A percentile compares a stretch with the other conserved stretches of the same genome.
Evolutionary conservation across 1,140 invertebrate genomes (phyloP).

Genomic region (Atta texana): DNA sequence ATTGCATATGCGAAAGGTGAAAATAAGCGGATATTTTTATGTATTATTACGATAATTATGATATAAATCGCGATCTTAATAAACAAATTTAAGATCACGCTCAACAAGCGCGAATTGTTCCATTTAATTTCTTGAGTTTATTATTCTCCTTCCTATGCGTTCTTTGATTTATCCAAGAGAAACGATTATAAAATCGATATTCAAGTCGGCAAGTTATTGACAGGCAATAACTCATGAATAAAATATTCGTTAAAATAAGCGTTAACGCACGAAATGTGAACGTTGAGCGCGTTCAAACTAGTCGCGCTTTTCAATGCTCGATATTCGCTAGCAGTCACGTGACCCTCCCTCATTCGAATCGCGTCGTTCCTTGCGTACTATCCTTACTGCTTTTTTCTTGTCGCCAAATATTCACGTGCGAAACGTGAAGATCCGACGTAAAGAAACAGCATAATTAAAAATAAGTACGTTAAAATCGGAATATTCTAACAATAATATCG

Average conservation of each 20-base stretch:
- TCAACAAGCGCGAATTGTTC: background rate
- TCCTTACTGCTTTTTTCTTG: conserved; percentile 12
- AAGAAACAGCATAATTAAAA: background rate
- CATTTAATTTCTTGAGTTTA: background rate
- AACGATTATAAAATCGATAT: background rate
- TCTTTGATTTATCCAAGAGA: background rate
- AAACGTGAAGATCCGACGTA: background rate
- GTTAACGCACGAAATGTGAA: background rate
- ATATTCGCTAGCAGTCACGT: conserved; percentile 15
- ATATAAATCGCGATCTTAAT: background rate
- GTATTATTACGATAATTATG: conserved; percentile 15
- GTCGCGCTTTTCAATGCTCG: conserved; percentile 42
- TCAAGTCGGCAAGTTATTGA: background rate
- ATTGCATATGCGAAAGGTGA: conserved; percentile 13
- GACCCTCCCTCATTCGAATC: background rate
- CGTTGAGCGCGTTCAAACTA: conserved; percentile 40
- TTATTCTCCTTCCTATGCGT: background rate
- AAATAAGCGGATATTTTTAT: conserved; percentile 23
- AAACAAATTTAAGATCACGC: conserved; percentile 12
- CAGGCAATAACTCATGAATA: background rate
- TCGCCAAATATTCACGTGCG: background rate
- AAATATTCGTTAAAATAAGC: conserved; percentile 21
- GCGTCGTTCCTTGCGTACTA: background rate
- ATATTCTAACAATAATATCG: background rate
- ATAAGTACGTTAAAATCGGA: background rate